phyloP scores from a whole-genome alignment of 2,113 vertebrate species.

The Apteryx mantelli region DNA sequence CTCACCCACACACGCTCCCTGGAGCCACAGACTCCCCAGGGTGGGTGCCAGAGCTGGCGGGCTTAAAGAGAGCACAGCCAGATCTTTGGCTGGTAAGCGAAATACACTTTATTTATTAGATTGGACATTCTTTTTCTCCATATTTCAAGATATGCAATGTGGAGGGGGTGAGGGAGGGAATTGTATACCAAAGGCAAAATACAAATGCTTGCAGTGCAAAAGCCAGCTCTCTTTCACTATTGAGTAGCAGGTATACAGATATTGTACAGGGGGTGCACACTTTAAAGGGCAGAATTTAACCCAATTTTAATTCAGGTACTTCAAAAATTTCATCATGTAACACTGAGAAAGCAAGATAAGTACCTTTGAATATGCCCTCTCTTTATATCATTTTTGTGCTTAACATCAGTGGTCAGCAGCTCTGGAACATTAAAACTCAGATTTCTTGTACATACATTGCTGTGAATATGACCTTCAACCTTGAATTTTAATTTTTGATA shows the following conservation, averaged over 20 bases:
- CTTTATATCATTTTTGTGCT: neutral
- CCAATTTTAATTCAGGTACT: neutral
- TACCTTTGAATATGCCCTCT: neutral
- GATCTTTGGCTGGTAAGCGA: neutral
- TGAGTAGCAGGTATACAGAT: neutral
- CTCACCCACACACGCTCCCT: neutral
- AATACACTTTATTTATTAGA: neutral
- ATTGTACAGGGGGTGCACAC: neutral
- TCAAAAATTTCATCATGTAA: neutral
- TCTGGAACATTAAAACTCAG: neutral
- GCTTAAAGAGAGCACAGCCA: neutral
- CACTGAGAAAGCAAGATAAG: neutral
- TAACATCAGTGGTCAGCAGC: neutral
- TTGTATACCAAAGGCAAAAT: neutral
- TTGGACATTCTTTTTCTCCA: neutral
- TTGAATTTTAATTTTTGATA: neutral
- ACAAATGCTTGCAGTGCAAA: neutral
- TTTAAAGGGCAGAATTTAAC: neutral
- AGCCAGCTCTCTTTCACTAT: neutral
- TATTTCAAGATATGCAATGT: neutral
- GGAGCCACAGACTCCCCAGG: neutral
- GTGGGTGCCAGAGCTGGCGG: rapidly evolving
- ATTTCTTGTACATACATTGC: neutral
- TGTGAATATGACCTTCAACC: neutral
- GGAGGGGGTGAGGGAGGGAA: neutral